Conservation (phyloP, 2,888 invertebrate genomes). For the Eumerus sabulonum region DNA sequence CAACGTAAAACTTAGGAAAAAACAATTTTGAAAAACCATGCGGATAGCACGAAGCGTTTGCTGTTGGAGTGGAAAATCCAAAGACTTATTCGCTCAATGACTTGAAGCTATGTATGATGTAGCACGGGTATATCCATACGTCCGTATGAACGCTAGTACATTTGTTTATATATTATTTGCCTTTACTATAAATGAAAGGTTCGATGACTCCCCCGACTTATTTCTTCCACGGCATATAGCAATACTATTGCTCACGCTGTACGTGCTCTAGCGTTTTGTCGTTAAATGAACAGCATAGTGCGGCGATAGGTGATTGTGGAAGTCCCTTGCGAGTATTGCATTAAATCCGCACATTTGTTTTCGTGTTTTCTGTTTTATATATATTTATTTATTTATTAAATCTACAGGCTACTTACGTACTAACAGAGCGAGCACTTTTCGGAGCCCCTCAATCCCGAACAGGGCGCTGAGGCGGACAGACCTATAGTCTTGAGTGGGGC, state of each 20-base stretch:
- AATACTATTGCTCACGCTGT: constrained; percentile 2
- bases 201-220: constrained; percentile 50
- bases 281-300: constrained; percentile 52
- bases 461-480: no score
- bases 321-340: no score
- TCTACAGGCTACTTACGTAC: no score
- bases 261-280: constrained; percentile 58
- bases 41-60: constrained; percentile 1
- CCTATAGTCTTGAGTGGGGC: no score
- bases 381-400: no score
- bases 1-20: constrained; percentile 37
- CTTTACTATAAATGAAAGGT: constrained; percentile 63
- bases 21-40: constrained; percentile 48
- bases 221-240: no score
- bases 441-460: no score
- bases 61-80: constrained; percentile 47
- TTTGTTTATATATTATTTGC: constrained; percentile 59
- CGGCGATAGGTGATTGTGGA: constrained; percentile 23
- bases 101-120: constrained; percentile 43
- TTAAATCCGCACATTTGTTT: no score
- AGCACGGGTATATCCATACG: constrained; percentile 46
- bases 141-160: constrained; percentile 15
- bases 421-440: no score
- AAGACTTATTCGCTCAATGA: constrained; percentile 20
- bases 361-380: no score